Evolutionary conservation across 2,888 invertebrate genomes (phyloP).

Genomic region (Caenorhabditis sp.): DNA sequence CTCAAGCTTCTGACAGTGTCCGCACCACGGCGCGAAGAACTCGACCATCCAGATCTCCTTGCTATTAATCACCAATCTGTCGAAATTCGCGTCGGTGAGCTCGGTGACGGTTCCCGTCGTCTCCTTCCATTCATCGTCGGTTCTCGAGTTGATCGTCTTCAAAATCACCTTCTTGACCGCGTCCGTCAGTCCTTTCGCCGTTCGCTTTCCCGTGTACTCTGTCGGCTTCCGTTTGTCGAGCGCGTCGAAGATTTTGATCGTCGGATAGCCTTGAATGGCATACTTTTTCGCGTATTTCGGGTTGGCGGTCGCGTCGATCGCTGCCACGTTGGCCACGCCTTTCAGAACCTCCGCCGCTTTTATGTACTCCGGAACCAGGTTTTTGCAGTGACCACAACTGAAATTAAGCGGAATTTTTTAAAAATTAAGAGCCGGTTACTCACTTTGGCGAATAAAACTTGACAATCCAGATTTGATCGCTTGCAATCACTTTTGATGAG

Average conservation of each 20-base stretch:
- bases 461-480: slow-evolving; percentile 80
- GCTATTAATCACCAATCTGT: slow-evolving; percentile 89
- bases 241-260: slow-evolving; percentile 92
- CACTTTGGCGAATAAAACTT: slow-evolving; percentile 83
- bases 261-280: slow-evolving; percentile 89
- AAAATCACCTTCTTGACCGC: slow-evolving; percentile 32
- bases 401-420: not conserved
- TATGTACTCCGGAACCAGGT: slow-evolving; percentile 81
- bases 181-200: slow-evolving; percentile 50
- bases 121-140: not conserved
- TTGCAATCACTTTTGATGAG: slow-evolving; percentile 67
- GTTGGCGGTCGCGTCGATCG: slow-evolving; percentile 41
- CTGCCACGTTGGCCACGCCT: slow-evolving; percentile 64
- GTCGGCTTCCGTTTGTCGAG: slow-evolving; percentile 88
- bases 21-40: slow-evolving; percentile 53
- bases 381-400: slow-evolving; percentile 82
- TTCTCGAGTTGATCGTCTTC: slow-evolving; percentile 17
- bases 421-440: slow-evolving; percentile 42
- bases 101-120: slow-evolving; percentile 80
- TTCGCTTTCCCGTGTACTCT: slow-evolving; percentile 84
- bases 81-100: slow-evolving; percentile 95
- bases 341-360: slow-evolving; percentile 80
- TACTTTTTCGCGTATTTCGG: slow-evolving; percentile 80
- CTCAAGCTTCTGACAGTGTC: slow-evolving; percentile 40
- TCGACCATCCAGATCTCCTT: slow-evolving; percentile 94